Base-by-base conservation (phyloP, 2,797 vertebrate genomes). In the Notamacropus eugenii region DNA sequence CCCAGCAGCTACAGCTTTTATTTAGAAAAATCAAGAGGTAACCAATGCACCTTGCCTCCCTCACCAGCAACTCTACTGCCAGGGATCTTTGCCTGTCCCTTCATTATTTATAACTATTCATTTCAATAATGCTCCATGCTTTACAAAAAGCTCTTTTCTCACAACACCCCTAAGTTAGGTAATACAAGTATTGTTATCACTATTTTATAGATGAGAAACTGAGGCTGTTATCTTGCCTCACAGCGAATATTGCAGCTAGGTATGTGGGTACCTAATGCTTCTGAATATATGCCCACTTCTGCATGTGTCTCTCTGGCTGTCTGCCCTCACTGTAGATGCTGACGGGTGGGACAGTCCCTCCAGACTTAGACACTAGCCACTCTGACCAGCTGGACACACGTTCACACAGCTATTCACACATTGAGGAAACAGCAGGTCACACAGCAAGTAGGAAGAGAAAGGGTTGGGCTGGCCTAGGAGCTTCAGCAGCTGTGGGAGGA, bases 351-450 rank as follows among this genome's bases (percentile, higher is more conserved):
- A 52, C 52, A 34, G 93, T 29, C 2, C 10, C 22, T 59, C 52
- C 50, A 62, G 54, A 54, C 97, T 52, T 92, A 40, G 67, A 94
- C 82, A 92, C 55, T 91, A 95, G 95, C 74, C 93, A 98, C 50
- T 98, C 98, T 0, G 97, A 98, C 31, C 97, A 96, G 3, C 98
- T 99, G 95, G 99, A 99, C 99, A 99, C 11, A 97, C 96, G 98
- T 62, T 34, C 31, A 59, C 57, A 58, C 27, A 31, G 58, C 9
- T 59, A 59, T 29, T 59, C 9, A 96, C 99, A 99, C 98, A 98
- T 99, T 29, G 98, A 99, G 97, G 99, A 99, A 28, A 28, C 99
- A 99, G 92, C 99, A 99, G 97, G 99, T 99, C 27, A 99, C 99
- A 29, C 99, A 99, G 97, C 99, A 99, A 99, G 99, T 99, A 52